Evolutionary conservation across 2,888 invertebrate genomes (phyloP), one percentile per base, ranked within the genome.

Genomic region (Nymphalis c-album): DNA sequence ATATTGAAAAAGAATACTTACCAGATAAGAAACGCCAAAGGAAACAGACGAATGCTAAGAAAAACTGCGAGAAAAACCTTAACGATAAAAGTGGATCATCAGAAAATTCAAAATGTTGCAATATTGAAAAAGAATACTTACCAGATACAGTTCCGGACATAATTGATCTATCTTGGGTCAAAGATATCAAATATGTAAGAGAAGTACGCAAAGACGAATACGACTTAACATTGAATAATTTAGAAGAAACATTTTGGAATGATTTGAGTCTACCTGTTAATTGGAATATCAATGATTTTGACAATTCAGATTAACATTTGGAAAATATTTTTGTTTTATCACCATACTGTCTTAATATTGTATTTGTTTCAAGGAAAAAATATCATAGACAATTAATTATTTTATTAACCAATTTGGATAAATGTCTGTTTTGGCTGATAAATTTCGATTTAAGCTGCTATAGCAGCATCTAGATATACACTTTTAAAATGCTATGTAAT

Each of bases 81-180:
- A 31, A 31, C 13, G n/a, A 16, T 26, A 31, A 5, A 1, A 53
- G 2, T 26, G 16, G 18, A 50, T 13, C 40, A 10, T 3, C 22
- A 5, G 26, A 16, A 55, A 17, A 5, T 5, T n/a, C 4, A 40
- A 57, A 40, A 57, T 10, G n/a, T 48, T n/a, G 17, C 48, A 48
- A 71, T 5, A 73, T 71, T 13, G 40, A 40, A 40, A 55, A 60
- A 73, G 73, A 72, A 70, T 17, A 22, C 60, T 26, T 6, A 16
- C 22, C 20, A 40, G 40, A 17, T 20, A 18, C 20, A 70, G 60
- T 55, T 16, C 63, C 47, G 64, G 18, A 57, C 22, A 47, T 20
- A 53, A 51, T 61, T 20, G 83, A 85, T 71, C 71, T 89, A 1
- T 85, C 87, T 1, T 91, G 91, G 91, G 60, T 91, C 1, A 85